Percentiles rank a stretch among this genome's conserved stretches.
Evolutionary conservation across 1,140 invertebrate species (phyloP).

Genomic region (Ceratitis capitata): DNA sequence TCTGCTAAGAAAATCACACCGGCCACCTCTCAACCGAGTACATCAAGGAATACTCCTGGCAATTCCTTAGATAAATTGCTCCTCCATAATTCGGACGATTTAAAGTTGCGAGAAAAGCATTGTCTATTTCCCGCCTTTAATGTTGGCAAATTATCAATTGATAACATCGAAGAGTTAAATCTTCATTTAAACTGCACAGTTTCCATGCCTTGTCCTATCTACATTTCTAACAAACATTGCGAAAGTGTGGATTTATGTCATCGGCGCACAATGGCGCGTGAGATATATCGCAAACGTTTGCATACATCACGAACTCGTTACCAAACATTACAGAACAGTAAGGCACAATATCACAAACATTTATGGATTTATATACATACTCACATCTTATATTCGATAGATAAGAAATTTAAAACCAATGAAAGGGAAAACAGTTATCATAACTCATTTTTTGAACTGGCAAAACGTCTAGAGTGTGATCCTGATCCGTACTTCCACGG

Average conservation of each 20-base stretch:
- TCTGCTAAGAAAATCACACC: neutral
- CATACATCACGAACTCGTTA: constrained; percentile 5
- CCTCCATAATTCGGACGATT: neutral
- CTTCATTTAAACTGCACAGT: constrained; percentile 24
- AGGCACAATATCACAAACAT: neutral
- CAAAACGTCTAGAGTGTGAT: constrained; percentile 25
- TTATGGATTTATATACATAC: no score
- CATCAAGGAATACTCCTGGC: neutral
- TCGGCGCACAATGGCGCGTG: constrained; percentile 4
- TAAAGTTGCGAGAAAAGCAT: constrained; percentile 19
- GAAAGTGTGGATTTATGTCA: constrained; percentile 41
- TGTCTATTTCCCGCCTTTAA: constrained; percentile 39
- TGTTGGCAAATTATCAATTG: neutral
- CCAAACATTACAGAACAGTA: constrained; percentile 39
- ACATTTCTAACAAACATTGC: constrained; percentile 7
- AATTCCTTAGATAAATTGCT: neutral
- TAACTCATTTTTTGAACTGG: constrained; percentile 32
- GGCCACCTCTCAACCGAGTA: neutral
- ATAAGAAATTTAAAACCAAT: neutral
- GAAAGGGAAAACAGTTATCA: constrained; percentile 30
- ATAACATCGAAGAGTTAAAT: neutral
- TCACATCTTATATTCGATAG: neutral
- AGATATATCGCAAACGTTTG: constrained; percentile 10
- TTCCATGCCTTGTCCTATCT: constrained; percentile 33
- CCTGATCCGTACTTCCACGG: constrained; percentile 43